Percentiles rank a stretch among this genome's conserved stretches.
These are phyloP conservation scores for Pristis pectinata DNA, from an alignment of 2,797 vertebrate genomes.

Conservation along the genomic window DNA sequence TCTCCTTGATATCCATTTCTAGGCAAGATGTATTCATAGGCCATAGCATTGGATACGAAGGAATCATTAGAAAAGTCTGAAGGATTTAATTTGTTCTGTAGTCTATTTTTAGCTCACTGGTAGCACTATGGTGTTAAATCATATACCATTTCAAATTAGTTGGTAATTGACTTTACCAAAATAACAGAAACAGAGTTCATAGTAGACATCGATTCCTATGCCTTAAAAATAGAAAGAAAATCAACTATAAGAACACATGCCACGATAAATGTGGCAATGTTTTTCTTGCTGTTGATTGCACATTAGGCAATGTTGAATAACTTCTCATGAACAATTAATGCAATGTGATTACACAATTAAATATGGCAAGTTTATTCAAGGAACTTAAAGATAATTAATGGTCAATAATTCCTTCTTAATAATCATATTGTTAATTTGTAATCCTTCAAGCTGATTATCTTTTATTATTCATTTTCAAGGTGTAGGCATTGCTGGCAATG, in stretches of 20 bases:
- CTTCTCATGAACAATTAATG: background rate
- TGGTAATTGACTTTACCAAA: background rate
- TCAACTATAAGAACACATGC: background rate
- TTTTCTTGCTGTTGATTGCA: background rate
- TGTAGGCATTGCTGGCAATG: too few species aligned
- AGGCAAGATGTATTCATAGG: background rate
- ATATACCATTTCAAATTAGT: background rate
- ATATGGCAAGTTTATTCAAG: background rate
- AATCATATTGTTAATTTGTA: background rate
- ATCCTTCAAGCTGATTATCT: too few species aligned
- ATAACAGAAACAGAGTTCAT: background rate
- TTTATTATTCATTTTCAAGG: too few species aligned
- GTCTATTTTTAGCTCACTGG: background rate
- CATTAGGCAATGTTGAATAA: background rate
- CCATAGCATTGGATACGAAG: background rate
- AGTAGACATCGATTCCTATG: background rate
- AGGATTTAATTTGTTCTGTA: background rate
- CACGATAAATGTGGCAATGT: background rate
- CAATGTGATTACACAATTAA: background rate
- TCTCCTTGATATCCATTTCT: background rate
- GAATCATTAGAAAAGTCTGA: background rate
- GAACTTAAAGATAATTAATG: background rate
- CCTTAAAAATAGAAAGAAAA: background rate
- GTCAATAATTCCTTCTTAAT: background rate
- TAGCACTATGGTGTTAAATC: slow-evolving; percentile 4